phyloP scores from a whole-genome alignment of 2,888 invertebrate genomes.

The Papilio gigon region DNA sequence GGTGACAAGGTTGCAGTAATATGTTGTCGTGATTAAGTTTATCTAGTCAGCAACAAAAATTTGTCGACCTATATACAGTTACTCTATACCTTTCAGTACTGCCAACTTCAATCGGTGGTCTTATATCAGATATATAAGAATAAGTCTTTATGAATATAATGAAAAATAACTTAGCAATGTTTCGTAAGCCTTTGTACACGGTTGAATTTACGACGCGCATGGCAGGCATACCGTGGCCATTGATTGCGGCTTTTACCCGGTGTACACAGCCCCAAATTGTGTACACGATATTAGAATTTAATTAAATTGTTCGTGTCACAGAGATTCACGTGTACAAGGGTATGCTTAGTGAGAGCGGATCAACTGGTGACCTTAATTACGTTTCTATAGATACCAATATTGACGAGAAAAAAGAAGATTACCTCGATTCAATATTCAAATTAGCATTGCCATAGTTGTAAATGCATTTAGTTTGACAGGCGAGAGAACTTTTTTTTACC shows the following conservation, averaged over 20 bases:
- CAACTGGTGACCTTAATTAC: conserved; percentile 17
- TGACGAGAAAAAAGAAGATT: background rate
- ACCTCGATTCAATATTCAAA: background rate
- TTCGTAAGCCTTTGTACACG: conserved; percentile 17
- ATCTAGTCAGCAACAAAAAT: no score
- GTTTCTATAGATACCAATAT: background rate
- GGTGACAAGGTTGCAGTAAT: no score
- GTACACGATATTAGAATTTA: conserved; percentile 39
- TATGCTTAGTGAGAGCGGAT: conserved; percentile 25
- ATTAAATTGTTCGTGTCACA: conserved; percentile 36
- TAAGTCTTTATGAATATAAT: conserved; percentile 9
- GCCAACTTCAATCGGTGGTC: background rate
- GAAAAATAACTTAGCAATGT: conserved; percentile 2
- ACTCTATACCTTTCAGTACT: no score
- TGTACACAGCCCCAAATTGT: conserved; percentile 30
- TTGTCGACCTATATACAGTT: no score
- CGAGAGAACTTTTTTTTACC: no score
- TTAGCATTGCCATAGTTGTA: background rate
- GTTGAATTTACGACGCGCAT: conserved; percentile 32
- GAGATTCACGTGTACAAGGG: background rate
- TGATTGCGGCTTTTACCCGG: conserved; percentile 37
- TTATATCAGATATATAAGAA: background rate
- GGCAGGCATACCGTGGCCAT: conserved; percentile 32
- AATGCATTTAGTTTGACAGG: no score
- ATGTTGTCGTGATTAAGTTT: no score